Conservation (phyloP, 23 tunicate genomes). For the Aplidium turbinatum region DNA sequence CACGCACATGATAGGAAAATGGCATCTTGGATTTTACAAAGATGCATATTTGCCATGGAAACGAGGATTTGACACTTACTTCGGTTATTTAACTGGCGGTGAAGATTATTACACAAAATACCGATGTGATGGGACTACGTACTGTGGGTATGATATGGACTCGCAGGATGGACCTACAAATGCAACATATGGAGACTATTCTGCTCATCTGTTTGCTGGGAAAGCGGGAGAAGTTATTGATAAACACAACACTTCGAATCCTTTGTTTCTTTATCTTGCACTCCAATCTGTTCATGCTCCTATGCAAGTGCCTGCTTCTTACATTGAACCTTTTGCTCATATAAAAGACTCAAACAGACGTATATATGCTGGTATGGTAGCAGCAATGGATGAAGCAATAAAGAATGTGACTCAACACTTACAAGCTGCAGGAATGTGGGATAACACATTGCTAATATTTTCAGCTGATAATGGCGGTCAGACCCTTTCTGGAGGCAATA, state of each 20-base stretch:
- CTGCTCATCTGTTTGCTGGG: conserved; percentile 59
- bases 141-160: conserved; percentile 72
- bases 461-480: conserved; percentile 82
- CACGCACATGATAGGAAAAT: conserved; percentile 86
- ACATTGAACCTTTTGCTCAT: conserved; percentile 52
- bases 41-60: conserved; percentile 66
- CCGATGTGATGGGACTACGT: conserved; percentile 3
- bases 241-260: conserved; percentile 51
- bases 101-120: conserved; percentile 62
- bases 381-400: conserved; percentile 78
- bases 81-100: conserved; percentile 63
- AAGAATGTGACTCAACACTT: conserved; percentile 61
- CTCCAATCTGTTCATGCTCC: conserved; percentile 91
- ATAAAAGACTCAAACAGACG: conserved; percentile 61
- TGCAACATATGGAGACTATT: conserved; percentile 78
- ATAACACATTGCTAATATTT: conserved; percentile 68
- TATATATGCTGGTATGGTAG: conserved; percentile 81
- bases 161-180: conserved; percentile 67
- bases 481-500: conserved; percentile 58
- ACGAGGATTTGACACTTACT: conserved; percentile 75
- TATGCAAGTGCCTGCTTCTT: conserved; percentile 78
- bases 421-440: conserved; percentile 41
- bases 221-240: conserved; percentile 56
- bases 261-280: conserved; percentile 79
- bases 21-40: conserved; percentile 86